Evolutionary conservation across 1,140 invertebrate genomes (phyloP).

Genomic region (Hypsibius dujardini): DNA sequence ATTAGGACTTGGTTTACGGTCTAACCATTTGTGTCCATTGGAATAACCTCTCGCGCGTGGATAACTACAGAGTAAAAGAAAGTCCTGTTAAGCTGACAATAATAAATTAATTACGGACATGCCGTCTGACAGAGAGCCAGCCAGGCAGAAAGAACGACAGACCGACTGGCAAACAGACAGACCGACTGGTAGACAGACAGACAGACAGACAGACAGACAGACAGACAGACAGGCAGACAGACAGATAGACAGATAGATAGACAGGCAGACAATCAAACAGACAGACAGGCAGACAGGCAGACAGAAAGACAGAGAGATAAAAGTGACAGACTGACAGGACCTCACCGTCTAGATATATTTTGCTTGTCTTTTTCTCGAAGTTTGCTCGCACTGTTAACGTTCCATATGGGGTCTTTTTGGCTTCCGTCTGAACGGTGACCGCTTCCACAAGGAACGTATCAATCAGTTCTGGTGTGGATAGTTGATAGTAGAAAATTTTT

Average conservation of each 20-base stretch:
- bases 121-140: no score
- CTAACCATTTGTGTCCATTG: constrained; percentile 16
- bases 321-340: not conserved
- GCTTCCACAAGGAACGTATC: constrained; percentile 1
- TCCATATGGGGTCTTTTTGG: not conserved
- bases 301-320: no score
- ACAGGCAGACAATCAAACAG: not conserved
- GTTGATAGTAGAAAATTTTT: constrained; percentile 13
- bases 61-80: no score
- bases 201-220: no score
- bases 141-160: no score
- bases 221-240: no score
- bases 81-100: no score
- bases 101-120: no score
- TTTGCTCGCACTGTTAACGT: not conserved
- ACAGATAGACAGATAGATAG: no score
- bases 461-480: not conserved
- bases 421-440: not conserved
- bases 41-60: constrained; percentile 14
- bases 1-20: not conserved
- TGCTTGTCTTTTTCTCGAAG: not conserved
- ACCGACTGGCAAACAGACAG: no score
- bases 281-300: no score
- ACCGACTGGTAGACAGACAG: no score
- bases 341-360: not conserved